Evolutionary conservation across 2,888 invertebrate species (phyloP).

Genomic region (Netelia melanura): DNA sequence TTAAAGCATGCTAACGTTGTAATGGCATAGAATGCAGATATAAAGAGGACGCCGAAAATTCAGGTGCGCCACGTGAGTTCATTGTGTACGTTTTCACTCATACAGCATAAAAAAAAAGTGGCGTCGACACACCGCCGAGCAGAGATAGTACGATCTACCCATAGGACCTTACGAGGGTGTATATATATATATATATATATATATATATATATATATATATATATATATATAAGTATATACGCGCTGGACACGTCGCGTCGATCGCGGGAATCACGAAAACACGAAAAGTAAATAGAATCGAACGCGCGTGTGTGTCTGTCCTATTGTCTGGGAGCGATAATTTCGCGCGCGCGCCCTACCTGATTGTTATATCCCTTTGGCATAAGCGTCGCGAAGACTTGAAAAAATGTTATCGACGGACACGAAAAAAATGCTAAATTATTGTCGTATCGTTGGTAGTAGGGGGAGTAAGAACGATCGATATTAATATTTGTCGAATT

Average conservation of each 20-base stretch:
- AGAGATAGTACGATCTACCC: background rate
- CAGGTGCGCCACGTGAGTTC: conserved; percentile 33
- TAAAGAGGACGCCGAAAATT: conserved; percentile 29
- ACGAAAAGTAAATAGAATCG: conserved; percentile 71
- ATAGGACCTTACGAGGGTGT: background rate
- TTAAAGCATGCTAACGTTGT: background rate
- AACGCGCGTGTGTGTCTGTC: conserved; percentile 22
- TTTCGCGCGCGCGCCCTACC: background rate
- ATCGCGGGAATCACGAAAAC: conserved; percentile 70
- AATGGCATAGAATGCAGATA: background rate
- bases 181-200: background rate
- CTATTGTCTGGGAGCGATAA: conserved; percentile 37
- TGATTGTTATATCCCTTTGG: background rate
- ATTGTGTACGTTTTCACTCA: conserved; percentile 8
- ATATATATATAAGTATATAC: background rate
- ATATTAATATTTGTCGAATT: too few relatives aligned
- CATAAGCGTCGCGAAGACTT: background rate
- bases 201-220: background rate
- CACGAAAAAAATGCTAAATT: background rate
- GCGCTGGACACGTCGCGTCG: conserved; percentile 56
- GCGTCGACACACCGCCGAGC: background rate
- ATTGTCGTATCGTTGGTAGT: background rate
- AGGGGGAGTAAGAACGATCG: too few relatives aligned
- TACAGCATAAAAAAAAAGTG: background rate
- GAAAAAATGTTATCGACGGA: background rate